Evolutionary conservation across 2,888 invertebrate species (phyloP), one percentile per base, ranked within the genome.

Genomic region (Trissolcus brochymenae): DNA sequence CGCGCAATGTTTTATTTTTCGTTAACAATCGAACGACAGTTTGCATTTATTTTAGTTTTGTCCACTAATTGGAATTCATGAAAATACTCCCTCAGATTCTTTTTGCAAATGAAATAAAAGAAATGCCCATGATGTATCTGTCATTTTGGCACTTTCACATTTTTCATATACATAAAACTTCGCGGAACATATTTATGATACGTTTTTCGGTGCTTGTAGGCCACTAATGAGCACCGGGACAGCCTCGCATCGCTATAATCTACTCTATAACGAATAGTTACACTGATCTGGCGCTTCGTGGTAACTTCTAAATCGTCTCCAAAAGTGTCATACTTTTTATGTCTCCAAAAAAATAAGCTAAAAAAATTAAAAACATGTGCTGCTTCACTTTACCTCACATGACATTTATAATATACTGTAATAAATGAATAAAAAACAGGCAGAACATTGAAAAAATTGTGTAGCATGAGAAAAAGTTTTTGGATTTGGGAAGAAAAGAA

Each of bases 141-240:
- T 29, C 57, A 67, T 70, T 57, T 73, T 80, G 81, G 73, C 79
- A 79, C 78, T 80, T 82, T 81, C 82, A 82, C 81, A 84, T 84
- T 84, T 84, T 84, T 84, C 83, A 84, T 84, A 83, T 84, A 79
- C 82, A 78, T 78, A 67, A 79, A 78, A 73, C 55, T 65, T 54
- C 50, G 43, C 35, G 43, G 57, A 71, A 70, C 64, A 78, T 78
- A 80, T 78, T 76, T 80, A 76, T 79, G 78, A 76, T 64, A 70
- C 76, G 46, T 76, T 79, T 79, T 79, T 78, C 73, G 53, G 67
- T 68, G 64, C 72, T 68, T 81, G 84, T 85, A 84, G 79, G 80
- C 78, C 82, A 81, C 83, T 86, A 86, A 86, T 83, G 86, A 86
- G 84, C 80, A 43, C 53, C 11, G 68, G 21, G 50, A 65, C 46